These are phyloP conservation scores for Operophtera brumata DNA, from an alignment of 2,888 invertebrate species.

Conservation along the genomic window DNA sequence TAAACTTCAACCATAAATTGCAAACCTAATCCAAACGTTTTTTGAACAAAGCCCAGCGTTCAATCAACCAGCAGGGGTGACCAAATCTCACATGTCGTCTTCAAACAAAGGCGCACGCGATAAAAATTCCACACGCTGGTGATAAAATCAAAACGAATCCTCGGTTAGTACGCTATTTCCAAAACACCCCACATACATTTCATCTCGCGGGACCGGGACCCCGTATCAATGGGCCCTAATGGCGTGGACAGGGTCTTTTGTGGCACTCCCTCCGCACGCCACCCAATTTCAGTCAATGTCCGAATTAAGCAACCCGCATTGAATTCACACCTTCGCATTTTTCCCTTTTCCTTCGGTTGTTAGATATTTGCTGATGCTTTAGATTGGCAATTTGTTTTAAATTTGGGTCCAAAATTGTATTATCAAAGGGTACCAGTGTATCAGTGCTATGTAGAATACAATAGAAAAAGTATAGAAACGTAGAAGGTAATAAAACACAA, in stretches of 20 bases:
- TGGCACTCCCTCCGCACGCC: slow-evolving; percentile 38
- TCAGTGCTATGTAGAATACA: too few species aligned
- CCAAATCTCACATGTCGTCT: slow-evolving; percentile 11
- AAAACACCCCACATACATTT: slow-evolving; percentile 54
- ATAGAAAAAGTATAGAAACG: too few species aligned
- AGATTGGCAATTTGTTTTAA: slow-evolving; percentile 11
- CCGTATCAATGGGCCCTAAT: slow-evolving; percentile 68
- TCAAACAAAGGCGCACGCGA: slow-evolving; percentile 17
- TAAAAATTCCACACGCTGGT: slow-evolving; percentile 7
- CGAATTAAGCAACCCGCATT: slow-evolving; percentile 50
- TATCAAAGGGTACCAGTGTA: too few species aligned
- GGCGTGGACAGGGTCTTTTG: slow-evolving; percentile 54
- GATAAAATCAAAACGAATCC: slow-evolving; percentile 34
- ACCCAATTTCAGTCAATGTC: slow-evolving; percentile 48
- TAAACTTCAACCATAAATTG: background rate
- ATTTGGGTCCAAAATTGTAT: background rate
- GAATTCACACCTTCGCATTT: slow-evolving; percentile 48
- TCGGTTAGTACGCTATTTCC: slow-evolving; percentile 41
- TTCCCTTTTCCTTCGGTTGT: slow-evolving; percentile 26
- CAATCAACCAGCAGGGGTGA: slow-evolving; percentile 17
- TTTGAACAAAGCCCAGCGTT: slow-evolving; percentile 2
- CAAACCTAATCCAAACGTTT: slow-evolving; percentile 1
- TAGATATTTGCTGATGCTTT: slow-evolving; percentile 10
- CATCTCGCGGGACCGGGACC: slow-evolving; percentile 48
- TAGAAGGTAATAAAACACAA: too few species aligned